A percentile compares a stretch with the other conserved stretches of the same genome.
Conservation (phyloP, 2,888 invertebrate species). For the Mythimna impura region DNA sequence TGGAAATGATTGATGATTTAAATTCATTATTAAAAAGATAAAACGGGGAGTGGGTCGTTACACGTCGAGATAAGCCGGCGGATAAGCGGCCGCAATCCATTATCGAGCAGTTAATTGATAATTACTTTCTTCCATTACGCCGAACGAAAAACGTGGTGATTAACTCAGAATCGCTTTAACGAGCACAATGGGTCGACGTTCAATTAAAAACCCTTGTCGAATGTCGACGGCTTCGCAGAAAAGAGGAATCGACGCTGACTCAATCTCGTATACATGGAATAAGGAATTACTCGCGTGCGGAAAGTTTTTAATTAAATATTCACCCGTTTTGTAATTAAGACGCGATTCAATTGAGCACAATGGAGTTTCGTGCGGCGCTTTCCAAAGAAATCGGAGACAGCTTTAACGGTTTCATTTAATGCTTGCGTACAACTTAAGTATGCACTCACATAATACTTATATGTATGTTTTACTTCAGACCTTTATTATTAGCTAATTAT, state of each 20-base stretch:
- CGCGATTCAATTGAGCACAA: constrained; percentile 86
- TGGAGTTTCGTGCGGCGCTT: constrained; percentile 80
- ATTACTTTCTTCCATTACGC: constrained; percentile 90
- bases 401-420: constrained; percentile 73
- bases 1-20: constrained; percentile 80
- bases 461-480: constrained; percentile 33
- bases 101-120: constrained; percentile 90
- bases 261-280: constrained; percentile 89
- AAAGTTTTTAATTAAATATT: constrained; percentile 90
- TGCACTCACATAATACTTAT: constrained; percentile 14
- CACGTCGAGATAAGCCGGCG: constrained; percentile 84
- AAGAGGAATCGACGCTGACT: constrained; percentile 86
- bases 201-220: constrained; percentile 90
- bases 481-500: constrained; percentile 24
- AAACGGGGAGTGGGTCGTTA: constrained; percentile 80
- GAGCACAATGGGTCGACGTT: constrained; percentile 88
- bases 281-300: constrained; percentile 89
- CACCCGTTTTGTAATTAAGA: constrained; percentile 89
- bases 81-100: constrained; percentile 89
- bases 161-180: constrained; percentile 89
- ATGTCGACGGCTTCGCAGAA: constrained; percentile 85
- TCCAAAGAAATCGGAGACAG: constrained; percentile 81
- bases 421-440: constrained; percentile 33
- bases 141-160: constrained; percentile 89
- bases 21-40: constrained; percentile 83